Percentiles rank a stretch among this genome's conserved stretches.
These are phyloP conservation scores for Latheticus oryzae DNA, from an alignment of 2,888 invertebrate genomes.

Conservation along the genomic window DNA sequence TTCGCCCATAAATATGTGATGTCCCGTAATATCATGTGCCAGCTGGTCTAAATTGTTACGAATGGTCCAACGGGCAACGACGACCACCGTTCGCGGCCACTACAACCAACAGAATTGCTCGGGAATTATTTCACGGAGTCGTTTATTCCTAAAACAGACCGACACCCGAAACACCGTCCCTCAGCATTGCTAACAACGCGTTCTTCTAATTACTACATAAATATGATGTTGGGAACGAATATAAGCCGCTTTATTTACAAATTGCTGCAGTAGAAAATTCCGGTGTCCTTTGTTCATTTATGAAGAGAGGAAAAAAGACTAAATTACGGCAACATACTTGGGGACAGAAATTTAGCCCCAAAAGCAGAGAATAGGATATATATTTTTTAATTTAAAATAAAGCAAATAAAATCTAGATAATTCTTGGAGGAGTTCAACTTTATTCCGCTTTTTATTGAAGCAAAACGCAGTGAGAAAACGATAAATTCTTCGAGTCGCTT, in stretches of 20 bases:
- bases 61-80: conserved; percentile 61
- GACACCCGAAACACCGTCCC: conserved; percentile 45
- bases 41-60: conserved; percentile 67
- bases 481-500: conserved; percentile 20
- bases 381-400: too few species aligned
- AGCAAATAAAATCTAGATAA: too few species aligned
- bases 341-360: too few species aligned
- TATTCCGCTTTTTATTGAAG: too few species aligned
- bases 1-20: conserved; percentile 66
- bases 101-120: conserved; percentile 60
- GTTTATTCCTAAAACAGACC: conserved; percentile 49
- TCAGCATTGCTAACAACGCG: conserved; percentile 42
- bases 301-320: too few species aligned
- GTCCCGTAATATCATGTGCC: conserved; percentile 67
- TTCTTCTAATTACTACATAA: conserved; percentile 55
- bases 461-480: too few species aligned
- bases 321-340: too few species aligned
- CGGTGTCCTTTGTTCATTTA: neutral
- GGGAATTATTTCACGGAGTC: conserved; percentile 60
- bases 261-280: conserved; percentile 8
- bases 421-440: too few species aligned
- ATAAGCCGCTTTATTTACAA: conserved; percentile 33
- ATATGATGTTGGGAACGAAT: conserved; percentile 46
- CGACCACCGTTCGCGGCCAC: conserved; percentile 56
- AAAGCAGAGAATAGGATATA: too few species aligned